A percentile compares a stretch with the other conserved stretches of the same genome.
phyloP scores from a whole-genome alignment of 2,113 vertebrate species.

The sheep (Ovis aries) region DNA sequence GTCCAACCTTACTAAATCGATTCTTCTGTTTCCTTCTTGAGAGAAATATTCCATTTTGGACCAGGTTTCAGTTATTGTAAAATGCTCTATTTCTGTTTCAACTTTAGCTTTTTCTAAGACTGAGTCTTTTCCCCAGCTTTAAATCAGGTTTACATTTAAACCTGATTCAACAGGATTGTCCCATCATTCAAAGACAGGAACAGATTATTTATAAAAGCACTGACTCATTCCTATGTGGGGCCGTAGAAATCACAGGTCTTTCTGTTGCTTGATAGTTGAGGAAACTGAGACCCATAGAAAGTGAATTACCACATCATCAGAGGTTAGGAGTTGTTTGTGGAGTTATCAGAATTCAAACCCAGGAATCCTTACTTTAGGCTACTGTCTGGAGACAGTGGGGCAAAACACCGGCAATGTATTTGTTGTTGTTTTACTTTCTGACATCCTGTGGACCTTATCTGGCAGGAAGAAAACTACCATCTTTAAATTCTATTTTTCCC shows the following conservation, averaged over 20 bases:
- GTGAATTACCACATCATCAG: neutral
- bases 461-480: neutral
- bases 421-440: neutral
- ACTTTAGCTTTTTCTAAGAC: neutral
- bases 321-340: neutral
- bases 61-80: neutral
- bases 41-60: neutral
- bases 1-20: neutral
- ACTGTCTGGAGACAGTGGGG: neutral
- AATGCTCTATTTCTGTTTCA: neutral
- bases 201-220: neutral
- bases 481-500: neutral
- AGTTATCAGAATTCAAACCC: neutral
- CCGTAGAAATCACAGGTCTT: neutral
- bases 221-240: neutral
- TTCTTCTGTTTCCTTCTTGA: neutral
- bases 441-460: neutral
- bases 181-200: neutral
- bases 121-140: neutral
- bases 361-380: neutral
- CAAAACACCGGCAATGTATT: neutral
- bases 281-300: neutral
- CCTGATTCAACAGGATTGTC: neutral
- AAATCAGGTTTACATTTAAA: neutral
- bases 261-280: neutral